phyloP scores from a whole-genome alignment of 2,888 invertebrate species.

The Hybos culiciformis region DNA sequence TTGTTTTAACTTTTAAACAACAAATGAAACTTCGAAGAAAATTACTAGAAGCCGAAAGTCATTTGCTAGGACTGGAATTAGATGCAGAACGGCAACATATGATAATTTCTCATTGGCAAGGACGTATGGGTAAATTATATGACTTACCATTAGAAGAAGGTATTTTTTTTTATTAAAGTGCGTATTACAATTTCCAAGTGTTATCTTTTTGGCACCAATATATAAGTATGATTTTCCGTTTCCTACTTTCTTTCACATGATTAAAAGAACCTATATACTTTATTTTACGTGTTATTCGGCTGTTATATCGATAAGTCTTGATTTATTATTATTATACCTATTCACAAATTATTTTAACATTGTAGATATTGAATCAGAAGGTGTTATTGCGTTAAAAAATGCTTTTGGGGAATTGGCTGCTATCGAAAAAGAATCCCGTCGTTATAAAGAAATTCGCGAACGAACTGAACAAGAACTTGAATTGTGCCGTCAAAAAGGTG shows the following conservation, averaged over 20 bases:
- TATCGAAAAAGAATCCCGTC: conserved; percentile 73
- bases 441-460: conserved; percentile 60
- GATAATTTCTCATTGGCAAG: conserved; percentile 76
- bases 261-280: too few relatives aligned
- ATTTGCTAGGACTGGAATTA: conserved; percentile 69
- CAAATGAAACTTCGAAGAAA: conserved; percentile 81
- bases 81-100: conserved; percentile 82
- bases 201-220: too few relatives aligned
- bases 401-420: conserved; percentile 74
- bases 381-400: conserved; percentile 47
- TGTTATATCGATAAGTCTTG: too few relatives aligned
- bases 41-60: conserved; percentile 83
- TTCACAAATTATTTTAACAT: not conserved
- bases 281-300: too few relatives aligned
- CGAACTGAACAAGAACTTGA: conserved; percentile 72
- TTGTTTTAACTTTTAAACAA: conserved; percentile 78
- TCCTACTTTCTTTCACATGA: too few relatives aligned
- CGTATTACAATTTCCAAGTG: too few relatives aligned
- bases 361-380: conserved; percentile 32
- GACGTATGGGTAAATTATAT: conserved; percentile 54
- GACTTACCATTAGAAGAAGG: conserved; percentile 31
- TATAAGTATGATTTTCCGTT: too few relatives aligned
- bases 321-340: not conserved
- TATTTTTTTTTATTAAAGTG: conserved; percentile 11
- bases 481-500: conserved; percentile 61